Percentiles rank a stretch among this genome's conserved stretches.
phyloP scores from a whole-genome alignment of 2,113 vertebrate species.

The Sardina pilchardus region DNA sequence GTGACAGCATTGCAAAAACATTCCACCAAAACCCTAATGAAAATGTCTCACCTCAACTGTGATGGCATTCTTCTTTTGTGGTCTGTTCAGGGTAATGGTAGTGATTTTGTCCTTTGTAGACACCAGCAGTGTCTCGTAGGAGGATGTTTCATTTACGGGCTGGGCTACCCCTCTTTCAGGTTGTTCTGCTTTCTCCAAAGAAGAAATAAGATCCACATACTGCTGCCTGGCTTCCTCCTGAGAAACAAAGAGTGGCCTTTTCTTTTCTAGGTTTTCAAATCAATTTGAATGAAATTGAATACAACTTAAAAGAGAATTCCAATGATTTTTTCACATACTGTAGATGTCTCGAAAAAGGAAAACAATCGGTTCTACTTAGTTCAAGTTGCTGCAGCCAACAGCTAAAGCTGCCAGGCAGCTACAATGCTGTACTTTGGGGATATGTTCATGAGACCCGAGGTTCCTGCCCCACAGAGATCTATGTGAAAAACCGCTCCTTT shows the following conservation, averaged over 20 bases:
- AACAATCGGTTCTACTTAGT: no score
- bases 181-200: conserved; percentile 71
- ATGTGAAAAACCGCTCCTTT: no score
- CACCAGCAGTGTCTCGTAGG: conserved; percentile 76
- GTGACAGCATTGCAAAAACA: neutral
- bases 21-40: neutral
- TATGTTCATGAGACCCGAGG: no score
- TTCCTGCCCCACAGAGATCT: no score
- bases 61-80: conserved; percentile 88
- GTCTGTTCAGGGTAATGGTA: conserved; percentile 86
- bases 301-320: neutral
- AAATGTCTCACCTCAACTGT: conserved; percentile 70
- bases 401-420: no score
- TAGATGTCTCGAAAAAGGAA: no score
- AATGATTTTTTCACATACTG: no score
- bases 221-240: conserved; percentile 84
- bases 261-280: no score
- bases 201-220: conserved; percentile 80
- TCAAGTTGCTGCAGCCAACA: no score
- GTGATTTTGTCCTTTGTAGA: conserved; percentile 82
- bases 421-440: no score
- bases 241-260: neutral
- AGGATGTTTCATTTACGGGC: conserved; percentile 40
- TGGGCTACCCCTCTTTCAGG: conserved; percentile 47
- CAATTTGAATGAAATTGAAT: neutral